Evolutionary conservation across 2,888 invertebrate genomes (phyloP).

Genomic region (Sinotaia quadrata): DNA sequence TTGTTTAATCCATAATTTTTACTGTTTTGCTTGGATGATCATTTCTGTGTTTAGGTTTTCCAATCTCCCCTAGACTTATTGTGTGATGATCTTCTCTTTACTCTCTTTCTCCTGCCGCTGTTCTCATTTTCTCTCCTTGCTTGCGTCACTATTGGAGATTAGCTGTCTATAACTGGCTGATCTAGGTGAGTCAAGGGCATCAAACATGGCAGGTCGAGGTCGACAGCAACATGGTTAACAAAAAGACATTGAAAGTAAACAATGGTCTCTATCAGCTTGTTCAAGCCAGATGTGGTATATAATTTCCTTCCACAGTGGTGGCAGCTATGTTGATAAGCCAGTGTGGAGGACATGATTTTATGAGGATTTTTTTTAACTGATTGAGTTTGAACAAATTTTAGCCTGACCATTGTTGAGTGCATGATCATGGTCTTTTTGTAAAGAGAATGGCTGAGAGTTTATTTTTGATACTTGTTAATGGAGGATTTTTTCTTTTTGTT

Average conservation of each 20-base stretch:
- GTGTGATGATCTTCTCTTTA: too few relatives aligned
- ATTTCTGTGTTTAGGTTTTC: too few relatives aligned
- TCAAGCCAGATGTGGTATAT: slow-evolving; percentile 14
- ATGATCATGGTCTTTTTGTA: slow-evolving; percentile 68
- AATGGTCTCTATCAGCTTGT: slow-evolving; percentile 12
- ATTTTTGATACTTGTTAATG: slow-evolving; percentile 81
- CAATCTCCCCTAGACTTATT: too few relatives aligned
- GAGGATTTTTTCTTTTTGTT: slow-evolving; percentile 63
- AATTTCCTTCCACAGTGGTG: slow-evolving; percentile 30
- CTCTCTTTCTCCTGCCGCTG: slow-evolving; percentile 28
- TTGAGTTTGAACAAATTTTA: slow-evolving; percentile 52
- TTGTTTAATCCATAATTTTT: background rate
- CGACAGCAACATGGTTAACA: background rate
- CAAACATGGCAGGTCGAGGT: slow-evolving; percentile 3
- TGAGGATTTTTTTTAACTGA: slow-evolving; percentile 33
- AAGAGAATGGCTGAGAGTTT: slow-evolving; percentile 72
- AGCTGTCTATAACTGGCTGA: slow-evolving; percentile 14
- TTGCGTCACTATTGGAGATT: slow-evolving; percentile 24
- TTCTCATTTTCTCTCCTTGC: slow-evolving; percentile 44
- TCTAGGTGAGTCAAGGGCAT: slow-evolving; percentile 10
- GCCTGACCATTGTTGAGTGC: slow-evolving; percentile 63
- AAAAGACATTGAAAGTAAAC: slow-evolving; percentile 14
- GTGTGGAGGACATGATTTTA: slow-evolving; percentile 18
- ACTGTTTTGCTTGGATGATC: too few relatives aligned
- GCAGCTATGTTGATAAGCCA: slow-evolving; percentile 28